Evolutionary conservation across 1,140 invertebrate species (phyloP).

Genomic region (Riptortus pedestris): DNA sequence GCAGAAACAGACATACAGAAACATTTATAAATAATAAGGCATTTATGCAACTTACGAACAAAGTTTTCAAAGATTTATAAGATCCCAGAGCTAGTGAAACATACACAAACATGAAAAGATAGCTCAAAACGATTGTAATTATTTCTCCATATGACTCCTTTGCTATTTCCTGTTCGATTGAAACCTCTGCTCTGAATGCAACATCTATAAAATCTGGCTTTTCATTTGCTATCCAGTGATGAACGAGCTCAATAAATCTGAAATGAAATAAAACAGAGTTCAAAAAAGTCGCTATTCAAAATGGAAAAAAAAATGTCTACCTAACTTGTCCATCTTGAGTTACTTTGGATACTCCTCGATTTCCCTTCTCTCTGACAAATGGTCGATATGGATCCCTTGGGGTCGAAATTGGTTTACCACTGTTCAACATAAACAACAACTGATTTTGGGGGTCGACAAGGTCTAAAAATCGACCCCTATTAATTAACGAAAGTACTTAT

Average conservation of each 20-base stretch:
- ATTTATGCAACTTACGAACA: conserved; percentile 55
- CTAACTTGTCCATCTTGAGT: not conserved
- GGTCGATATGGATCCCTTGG: too few relatives aligned
- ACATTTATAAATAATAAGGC: too few relatives aligned
- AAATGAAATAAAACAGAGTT: conserved; percentile 23
- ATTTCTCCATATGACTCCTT: conserved; percentile 84
- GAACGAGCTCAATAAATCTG: conserved; percentile 72
- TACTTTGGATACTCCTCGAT: not conserved
- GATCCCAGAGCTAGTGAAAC: conserved; percentile 87
- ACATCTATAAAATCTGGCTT: conserved; percentile 72
- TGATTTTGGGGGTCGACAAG: too few relatives aligned
- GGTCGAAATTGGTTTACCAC: too few relatives aligned
- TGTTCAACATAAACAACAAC: too few relatives aligned
- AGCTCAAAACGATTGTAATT: conserved; percentile 83
- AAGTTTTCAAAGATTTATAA: conserved; percentile 54
- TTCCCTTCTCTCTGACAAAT: too few relatives aligned
- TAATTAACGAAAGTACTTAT: too few relatives aligned
- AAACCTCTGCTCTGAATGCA: conserved; percentile 81
- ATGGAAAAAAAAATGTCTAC: not conserved
- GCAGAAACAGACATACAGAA: too few relatives aligned
- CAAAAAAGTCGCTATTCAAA: not conserved
- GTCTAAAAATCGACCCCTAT: too few relatives aligned
- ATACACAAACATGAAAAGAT: conserved; percentile 97
- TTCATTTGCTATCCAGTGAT: conserved; percentile 57
- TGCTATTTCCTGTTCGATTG: conserved; percentile 89